phyloP scores from a whole-genome alignment of 2,113 vertebrate genomes.

The Leucopsar rothschildi region DNA sequence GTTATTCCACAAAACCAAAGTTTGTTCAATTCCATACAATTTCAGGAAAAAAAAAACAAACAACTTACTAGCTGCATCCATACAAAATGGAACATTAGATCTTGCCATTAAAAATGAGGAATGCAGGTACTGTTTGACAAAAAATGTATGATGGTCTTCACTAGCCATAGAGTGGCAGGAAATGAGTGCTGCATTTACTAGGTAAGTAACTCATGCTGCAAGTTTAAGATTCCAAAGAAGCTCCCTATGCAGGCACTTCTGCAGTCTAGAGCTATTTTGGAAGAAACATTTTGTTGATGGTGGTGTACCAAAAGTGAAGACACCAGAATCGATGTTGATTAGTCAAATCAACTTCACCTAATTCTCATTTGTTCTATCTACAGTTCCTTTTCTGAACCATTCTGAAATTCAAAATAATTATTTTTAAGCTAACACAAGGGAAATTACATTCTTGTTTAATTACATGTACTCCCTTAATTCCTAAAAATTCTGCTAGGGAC shows the following conservation, averaged over 20 bases:
- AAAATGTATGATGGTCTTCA: not conserved
- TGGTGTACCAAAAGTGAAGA: not conserved
- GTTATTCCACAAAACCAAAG: not conserved
- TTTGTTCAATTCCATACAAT: not conserved
- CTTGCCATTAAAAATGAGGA: not conserved
- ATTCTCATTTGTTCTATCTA: not conserved
- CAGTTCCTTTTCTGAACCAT: not conserved
- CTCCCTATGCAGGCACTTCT: not conserved
- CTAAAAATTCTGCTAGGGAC: constrained; percentile 15
- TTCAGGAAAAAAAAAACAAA: not conserved
- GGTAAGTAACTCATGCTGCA: not conserved
- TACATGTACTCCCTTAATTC: not conserved
- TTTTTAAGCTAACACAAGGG: not conserved
- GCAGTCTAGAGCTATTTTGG: not conserved
- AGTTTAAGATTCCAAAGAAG: not conserved
- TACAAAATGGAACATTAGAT: not conserved
- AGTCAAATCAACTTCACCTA: not conserved
- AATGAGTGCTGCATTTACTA: not conserved
- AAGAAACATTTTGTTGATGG: not conserved
- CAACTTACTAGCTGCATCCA: not conserved
- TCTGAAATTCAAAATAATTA: not conserved
- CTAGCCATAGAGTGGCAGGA: not conserved
- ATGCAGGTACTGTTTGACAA: not conserved
- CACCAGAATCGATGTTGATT: fast-evolving
- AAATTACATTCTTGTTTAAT: constrained; percentile 20